These are phyloP conservation scores for Oxygymnocypris stewartii DNA, from an alignment of 2,113 vertebrate genomes.

Conservation along the genomic window DNA sequence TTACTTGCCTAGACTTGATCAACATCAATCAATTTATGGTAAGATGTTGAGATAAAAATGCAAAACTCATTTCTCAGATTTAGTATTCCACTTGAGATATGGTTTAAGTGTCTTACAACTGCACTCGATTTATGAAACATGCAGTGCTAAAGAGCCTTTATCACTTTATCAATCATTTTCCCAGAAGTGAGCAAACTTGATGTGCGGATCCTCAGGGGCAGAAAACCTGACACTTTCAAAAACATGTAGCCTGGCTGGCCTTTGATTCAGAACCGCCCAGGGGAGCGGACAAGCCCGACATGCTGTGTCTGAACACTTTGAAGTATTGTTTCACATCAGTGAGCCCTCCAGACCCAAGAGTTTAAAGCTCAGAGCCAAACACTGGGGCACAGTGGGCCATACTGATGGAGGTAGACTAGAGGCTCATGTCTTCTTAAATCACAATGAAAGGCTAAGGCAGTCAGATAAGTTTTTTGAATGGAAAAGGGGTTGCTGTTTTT, in stretches of 20 bases:
- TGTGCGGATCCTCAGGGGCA: background rate
- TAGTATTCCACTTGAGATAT: background rate
- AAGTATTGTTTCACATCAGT: conserved; percentile 23
- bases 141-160: background rate
- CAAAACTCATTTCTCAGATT: background rate
- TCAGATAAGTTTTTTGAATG: background rate
- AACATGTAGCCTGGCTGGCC: conserved; percentile 12
- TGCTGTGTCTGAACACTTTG: conserved; percentile 43
- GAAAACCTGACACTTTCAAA: conserved; percentile 14
- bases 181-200: background rate
- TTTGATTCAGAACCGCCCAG: conserved; percentile 21
- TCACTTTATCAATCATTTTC: conserved; percentile 4
- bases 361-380: conserved; percentile 36
- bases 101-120: background rate
- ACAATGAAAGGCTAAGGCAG: background rate
- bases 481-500: background rate
- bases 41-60: background rate
- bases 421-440: conserved; percentile 10
- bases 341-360: conserved; percentile 17
- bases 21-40: background rate
- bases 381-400: conserved; percentile 21
- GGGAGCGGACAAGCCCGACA: conserved; percentile 29
- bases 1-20: conserved; percentile 30
- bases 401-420: conserved; percentile 45
- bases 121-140: background rate